phyloP scores from a whole-genome alignment of 2,113 vertebrate genomes.

The Anseranas semipalmata region DNA sequence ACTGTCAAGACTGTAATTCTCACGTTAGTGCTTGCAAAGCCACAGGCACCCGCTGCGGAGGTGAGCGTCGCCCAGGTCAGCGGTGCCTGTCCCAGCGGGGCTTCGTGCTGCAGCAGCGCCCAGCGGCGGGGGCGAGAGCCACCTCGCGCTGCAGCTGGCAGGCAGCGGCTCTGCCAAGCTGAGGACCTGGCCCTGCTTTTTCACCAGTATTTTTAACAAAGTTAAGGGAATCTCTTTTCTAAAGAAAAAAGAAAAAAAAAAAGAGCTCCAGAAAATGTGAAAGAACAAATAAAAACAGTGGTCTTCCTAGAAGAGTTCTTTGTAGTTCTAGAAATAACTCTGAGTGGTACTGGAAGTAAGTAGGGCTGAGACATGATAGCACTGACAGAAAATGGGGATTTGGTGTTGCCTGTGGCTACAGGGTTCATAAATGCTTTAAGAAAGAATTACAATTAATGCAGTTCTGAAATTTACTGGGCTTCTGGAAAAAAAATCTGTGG shows the following conservation, averaged over 20 bases:
- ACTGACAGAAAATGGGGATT: not conserved
- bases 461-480: not conserved
- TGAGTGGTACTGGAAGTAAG: not conserved
- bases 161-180: too few species aligned
- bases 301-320: not conserved
- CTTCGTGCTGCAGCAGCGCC: not conserved
- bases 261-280: not conserved
- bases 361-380: not conserved
- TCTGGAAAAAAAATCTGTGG: not conserved
- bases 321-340: not conserved
- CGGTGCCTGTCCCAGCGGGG: too few species aligned
- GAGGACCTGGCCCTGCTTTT: not conserved
- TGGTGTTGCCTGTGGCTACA: not conserved
- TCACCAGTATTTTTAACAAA: not conserved
- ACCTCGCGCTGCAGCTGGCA: fast-evolving
- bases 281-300: not conserved
- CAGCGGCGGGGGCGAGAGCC: not conserved
- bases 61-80: not conserved
- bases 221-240: not conserved
- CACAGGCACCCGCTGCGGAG: too few species aligned
- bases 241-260: too few species aligned
- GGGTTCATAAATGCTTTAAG: not conserved
- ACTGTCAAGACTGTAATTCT: not conserved
- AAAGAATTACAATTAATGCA: not conserved
- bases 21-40: not conserved